Base-by-base conservation (phyloP, 2,113 vertebrate genomes). In the Cynoglossus semilaevis region DNA sequence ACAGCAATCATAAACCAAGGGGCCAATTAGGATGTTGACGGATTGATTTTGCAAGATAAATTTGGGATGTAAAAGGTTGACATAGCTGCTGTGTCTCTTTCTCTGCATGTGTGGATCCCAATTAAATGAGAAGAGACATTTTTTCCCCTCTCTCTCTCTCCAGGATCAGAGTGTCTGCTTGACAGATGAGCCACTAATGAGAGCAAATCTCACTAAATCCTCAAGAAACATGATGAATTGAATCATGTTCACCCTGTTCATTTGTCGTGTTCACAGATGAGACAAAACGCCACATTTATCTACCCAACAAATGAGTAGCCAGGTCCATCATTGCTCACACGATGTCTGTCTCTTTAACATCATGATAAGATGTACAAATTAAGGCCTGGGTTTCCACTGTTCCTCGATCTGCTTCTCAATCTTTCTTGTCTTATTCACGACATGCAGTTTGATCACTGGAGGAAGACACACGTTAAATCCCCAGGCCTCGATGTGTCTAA, bases 41-140 rank as follows among this genome's bases (percentile, higher is more conserved):
- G 86, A 90, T 90, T 90, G 90, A 90, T 87, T 90, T 91, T 86
- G 76, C 70, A 87, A 86, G 88, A 88, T 87, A 85, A 88, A 89
- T 90, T 89, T 84, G 81, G 86, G 83, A 82, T 83, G 85, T 87
- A 88, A 89, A 89, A 90, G 87, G 88, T 88, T 88, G 89, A 86
- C 89, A 88, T 84, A 79, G 83, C 86, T 82, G 84, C 84, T 87
- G 85, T 86, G 84, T 89, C 87, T 89, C 79, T 89, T 87, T 86
- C 81, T 70, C 71, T 67, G 77, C 61, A 65, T 84, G 84, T 81
- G 72, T 80, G 67, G 77, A 81, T 90, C 77, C 84, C 86, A 90
- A 89, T 90, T 87, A 89, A 88, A 65, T 81, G 82, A 76, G 70
- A 51, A 82, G 76, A 85, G 81, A 63, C 78, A 75, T 78, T 70